Conservation (phyloP, 2,888 invertebrate genomes). For the Drosophila nigritarsus region DNA sequence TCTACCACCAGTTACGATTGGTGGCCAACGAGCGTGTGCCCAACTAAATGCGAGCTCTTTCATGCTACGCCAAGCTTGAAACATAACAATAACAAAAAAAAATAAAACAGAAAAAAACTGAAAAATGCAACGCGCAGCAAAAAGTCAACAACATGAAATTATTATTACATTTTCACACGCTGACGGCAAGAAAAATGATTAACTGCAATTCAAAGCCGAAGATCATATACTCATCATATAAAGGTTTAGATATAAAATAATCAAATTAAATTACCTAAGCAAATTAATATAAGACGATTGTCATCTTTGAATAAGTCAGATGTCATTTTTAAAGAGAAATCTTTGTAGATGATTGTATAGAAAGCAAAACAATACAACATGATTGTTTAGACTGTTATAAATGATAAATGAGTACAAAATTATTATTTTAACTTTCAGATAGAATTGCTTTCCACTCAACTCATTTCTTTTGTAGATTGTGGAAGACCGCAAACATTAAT, state of each 20-base stretch:
- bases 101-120: background rate
- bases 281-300: background rate
- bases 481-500: background rate
- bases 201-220: constrained; percentile 14
- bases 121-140: constrained; percentile 26
- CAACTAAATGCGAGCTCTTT: constrained; percentile 61
- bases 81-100: constrained; percentile 12
- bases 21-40: constrained; percentile 42
- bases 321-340: background rate
- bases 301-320: background rate
- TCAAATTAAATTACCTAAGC: background rate
- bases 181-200: constrained; percentile 19
- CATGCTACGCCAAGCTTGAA: constrained; percentile 76
- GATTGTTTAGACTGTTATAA: background rate
- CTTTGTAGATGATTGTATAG: background rate
- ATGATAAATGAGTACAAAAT: background rate
- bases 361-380: background rate
- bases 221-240: constrained; percentile 6
- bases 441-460: background rate
- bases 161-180: constrained; percentile 75
- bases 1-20: constrained; percentile 39
- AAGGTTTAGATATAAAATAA: background rate
- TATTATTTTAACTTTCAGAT: background rate
- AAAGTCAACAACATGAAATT: constrained; percentile 59
- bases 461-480: background rate